Conservation (phyloP, 2,113 vertebrate genomes). For the Equus przewalskii region DNA sequence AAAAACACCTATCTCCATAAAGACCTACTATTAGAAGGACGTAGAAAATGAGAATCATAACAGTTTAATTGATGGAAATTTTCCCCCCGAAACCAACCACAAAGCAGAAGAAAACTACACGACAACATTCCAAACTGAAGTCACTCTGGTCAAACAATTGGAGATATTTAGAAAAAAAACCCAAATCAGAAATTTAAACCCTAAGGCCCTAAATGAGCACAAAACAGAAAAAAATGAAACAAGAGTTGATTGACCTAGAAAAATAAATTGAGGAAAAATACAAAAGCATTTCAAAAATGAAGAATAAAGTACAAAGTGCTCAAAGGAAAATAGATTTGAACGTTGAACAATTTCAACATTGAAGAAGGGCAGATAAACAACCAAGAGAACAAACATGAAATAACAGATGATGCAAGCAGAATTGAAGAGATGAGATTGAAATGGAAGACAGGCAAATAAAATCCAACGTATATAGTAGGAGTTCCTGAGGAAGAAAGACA, state of each 20-base stretch:
- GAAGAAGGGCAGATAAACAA: too few species aligned
- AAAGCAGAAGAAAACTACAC: background rate
- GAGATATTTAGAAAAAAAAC: background rate
- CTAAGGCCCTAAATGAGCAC: background rate
- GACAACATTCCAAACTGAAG: background rate
- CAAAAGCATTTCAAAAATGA: background rate
- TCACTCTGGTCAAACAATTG: background rate
- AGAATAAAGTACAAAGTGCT: too few species aligned
- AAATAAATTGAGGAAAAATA: background rate
- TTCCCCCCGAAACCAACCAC: background rate
- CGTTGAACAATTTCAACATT: too few species aligned
- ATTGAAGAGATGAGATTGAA: background rate
- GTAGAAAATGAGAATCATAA: background rate
- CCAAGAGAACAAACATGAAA: too few species aligned
- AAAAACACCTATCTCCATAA: background rate
- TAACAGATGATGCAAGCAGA: background rate
- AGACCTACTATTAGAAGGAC: background rate
- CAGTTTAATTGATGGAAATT: background rate
- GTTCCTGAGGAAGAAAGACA: background rate
- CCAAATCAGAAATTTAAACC: background rate
- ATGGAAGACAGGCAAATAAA: background rate
- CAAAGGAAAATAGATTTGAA: too few species aligned
- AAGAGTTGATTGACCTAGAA: background rate
- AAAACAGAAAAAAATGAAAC: background rate
- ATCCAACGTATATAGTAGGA: background rate